Evolutionary conservation across 2,113 vertebrate species (phyloP).

Genomic region (Sclerurus mexicanus): DNA sequence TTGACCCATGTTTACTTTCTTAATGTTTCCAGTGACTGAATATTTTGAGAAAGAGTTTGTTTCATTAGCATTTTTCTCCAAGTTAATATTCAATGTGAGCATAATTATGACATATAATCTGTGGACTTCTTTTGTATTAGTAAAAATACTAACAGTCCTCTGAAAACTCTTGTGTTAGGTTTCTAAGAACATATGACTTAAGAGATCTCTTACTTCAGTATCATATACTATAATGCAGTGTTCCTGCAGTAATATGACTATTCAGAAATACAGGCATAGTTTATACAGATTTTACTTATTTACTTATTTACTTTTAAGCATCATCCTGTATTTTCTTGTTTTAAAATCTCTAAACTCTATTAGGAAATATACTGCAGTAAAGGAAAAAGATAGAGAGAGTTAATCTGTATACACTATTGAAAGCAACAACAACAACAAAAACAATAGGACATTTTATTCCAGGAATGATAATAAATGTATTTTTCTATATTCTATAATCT

Average conservation of each 20-base stretch:
- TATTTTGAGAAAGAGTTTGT: background rate
- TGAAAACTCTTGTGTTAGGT: background rate
- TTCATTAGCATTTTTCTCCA: background rate
- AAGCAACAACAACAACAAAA: background rate
- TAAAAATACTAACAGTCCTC: background rate
- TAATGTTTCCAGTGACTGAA: background rate
- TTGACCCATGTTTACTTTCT: background rate
- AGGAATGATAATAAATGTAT: background rate
- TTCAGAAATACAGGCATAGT: conserved; percentile 20
- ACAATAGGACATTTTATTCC: conserved; percentile 6
- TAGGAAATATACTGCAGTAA: conserved; percentile 16
- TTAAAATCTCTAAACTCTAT: conserved; percentile 19
- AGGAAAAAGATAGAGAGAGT: background rate
- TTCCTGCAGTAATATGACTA: background rate
- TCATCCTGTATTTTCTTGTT: background rate
- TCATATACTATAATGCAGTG: background rate
- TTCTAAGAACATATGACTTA: background rate
- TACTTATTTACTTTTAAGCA: conserved; percentile 35
- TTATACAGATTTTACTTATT: background rate
- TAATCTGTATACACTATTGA: conserved; percentile 26
- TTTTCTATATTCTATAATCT: background rate
- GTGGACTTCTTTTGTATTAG: background rate
- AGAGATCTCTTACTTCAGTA: background rate
- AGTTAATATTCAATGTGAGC: background rate
- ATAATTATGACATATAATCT: background rate